Base-by-base conservation (phyloP, 2,888 invertebrate species). In the Adineta ricciae region DNA sequence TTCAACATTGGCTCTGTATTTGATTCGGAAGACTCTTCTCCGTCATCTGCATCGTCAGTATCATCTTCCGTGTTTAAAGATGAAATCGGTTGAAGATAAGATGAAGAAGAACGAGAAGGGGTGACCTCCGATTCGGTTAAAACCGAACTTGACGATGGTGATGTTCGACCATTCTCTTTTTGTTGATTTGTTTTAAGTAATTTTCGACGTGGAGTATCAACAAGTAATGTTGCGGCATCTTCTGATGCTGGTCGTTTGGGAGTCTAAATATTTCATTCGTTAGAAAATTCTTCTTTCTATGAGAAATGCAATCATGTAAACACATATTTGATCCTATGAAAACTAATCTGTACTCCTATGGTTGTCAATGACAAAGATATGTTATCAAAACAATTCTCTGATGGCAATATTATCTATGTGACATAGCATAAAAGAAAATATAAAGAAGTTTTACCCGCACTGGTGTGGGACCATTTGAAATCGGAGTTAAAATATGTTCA, bases 111-210 rank as follows among this genome's bases (percentile, higher is more conserved):
- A 27, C 3, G 14, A 27, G 56, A 56, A 56, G 64, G 32, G 32
- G 19, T 32, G 1, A 36, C 19, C 32, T 32, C 64, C 19, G 64
- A 36, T 64, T 64, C 64, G 2, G 27, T 7, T 16, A 7, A 16
- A 27, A 14, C 32, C 19, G 14, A 16, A 64, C 32, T 64, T n/a
- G 32, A 19, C 7, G 64, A 36, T 32, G 64, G 64, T 32, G 32
- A 64, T 64, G 27, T 64, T 64, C 64, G 64, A 3, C 78, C 78
- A 78, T 78, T 78, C 14, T 78, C 78, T 41, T 78, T 78, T 24
- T 78, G 78, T 41, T 78, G 78, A n/a, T 78, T 78, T 41, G 78
- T 78, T 78, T 78, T 78, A 24, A 78, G 38, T 78, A 78, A 78
- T 78, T 78, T 78, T 41, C 78, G 78, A 41, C 78, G 78, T 41